Evolutionary conservation across 37 sponge, comb jelly and placozoan genomes (phyloP).

Genomic region (Halichondria panicea): DNA sequence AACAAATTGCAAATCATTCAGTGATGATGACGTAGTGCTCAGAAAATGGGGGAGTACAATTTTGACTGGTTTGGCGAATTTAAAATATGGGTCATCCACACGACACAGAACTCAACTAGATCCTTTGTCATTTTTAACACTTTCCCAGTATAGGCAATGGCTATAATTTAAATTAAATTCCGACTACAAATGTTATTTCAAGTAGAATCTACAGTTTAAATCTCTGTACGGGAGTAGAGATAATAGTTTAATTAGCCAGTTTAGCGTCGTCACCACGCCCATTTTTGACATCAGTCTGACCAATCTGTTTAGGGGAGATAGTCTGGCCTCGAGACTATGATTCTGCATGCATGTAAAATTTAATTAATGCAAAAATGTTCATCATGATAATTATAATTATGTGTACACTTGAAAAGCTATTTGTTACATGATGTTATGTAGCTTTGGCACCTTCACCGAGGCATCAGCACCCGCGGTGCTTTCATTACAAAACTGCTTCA

Average conservation of each 20-base stretch:
- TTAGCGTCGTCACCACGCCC: too few relatives aligned
- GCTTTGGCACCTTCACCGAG: neutral
- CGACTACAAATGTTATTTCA: too few relatives aligned
- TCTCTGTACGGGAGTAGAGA: too few relatives aligned
- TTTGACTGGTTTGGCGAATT: conserved; percentile 17
- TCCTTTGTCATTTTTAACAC: neutral
- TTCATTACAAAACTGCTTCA: too few relatives aligned
- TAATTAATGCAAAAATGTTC: too few relatives aligned
- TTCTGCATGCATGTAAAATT: too few relatives aligned
- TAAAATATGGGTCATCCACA: neutral
- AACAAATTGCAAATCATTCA: neutral
- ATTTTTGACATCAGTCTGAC: too few relatives aligned
- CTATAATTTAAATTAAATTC: too few relatives aligned
- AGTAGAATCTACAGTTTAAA: too few relatives aligned
- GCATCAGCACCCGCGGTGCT: neutral
- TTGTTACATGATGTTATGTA: conserved; percentile 2
- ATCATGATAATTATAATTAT: neutral
- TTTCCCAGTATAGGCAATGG: too few relatives aligned
- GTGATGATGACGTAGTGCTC: neutral
- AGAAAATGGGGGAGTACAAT: conserved; percentile 12
- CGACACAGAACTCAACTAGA: conserved; percentile 15
- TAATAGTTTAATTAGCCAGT: too few relatives aligned
- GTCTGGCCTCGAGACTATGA: neutral
- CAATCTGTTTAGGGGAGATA: conserved; percentile 17
- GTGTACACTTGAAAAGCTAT: conserved; percentile 1